A percentile compares a stretch with the other conserved stretches of the same genome.
phyloP scores from a whole-genome alignment of 2,888 invertebrate species.

The Eilema sororculum region DNA sequence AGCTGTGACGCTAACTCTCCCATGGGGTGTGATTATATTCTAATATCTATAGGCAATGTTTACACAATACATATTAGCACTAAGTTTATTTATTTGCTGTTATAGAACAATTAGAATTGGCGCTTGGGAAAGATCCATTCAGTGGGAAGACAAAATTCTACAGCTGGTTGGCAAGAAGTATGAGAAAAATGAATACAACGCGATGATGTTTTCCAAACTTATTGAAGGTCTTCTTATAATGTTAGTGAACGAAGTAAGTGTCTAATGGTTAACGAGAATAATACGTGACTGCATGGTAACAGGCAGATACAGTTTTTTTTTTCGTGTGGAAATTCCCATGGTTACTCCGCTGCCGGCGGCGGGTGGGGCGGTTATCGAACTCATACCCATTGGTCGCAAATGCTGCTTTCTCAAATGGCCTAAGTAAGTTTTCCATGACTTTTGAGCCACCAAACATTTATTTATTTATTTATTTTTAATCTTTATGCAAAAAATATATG shows the following conservation, averaged over 20 bases:
- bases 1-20: no score
- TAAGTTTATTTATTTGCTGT: neutral
- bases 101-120: constrained; percentile 72
- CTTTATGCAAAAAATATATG: no score
- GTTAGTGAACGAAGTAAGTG: constrained; percentile 76
- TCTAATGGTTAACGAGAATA: neutral
- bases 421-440: no score
- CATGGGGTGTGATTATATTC: no score
- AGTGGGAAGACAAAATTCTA: constrained; percentile 84
- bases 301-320: neutral
- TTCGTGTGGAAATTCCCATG: neutral
- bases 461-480: no score
- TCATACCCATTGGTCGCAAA: no score
- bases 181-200: constrained; percentile 65
- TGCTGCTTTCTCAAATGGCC: no score
- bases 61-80: neutral
- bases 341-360: neutral
- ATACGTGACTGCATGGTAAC: neutral
- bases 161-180: constrained; percentile 56
- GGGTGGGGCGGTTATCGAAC: no score
- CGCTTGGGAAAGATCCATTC: constrained; percentile 86
- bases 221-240: constrained; percentile 86
- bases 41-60: no score
- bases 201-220: constrained; percentile 81
- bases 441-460: no score